phyloP scores from a whole-genome alignment of 1,140 invertebrate species.

The Alviniconcha marisindica region DNA sequence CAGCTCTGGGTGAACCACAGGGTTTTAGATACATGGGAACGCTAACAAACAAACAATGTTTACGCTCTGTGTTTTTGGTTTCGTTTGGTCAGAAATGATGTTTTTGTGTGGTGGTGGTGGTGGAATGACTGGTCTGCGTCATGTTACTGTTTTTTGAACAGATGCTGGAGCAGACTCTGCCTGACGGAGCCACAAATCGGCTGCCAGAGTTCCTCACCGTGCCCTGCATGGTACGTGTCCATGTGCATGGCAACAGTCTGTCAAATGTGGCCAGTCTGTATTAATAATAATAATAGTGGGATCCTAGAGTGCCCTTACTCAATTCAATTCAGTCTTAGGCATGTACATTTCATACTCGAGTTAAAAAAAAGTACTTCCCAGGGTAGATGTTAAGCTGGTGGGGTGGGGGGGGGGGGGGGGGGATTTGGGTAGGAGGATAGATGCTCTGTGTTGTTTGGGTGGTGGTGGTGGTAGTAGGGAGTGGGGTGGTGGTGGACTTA shows the following conservation, averaged over 20 bases:
- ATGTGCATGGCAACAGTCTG: background rate
- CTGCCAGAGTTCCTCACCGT: conserved; percentile 45
- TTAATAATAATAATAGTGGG: background rate
- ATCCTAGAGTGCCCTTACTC: background rate
- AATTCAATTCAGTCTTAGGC: too few relatives aligned
- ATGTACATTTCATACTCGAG: background rate
- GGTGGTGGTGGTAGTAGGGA: too few relatives aligned
- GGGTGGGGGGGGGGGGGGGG: too few relatives aligned
- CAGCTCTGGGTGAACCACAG: background rate
- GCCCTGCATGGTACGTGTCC: conserved; percentile 46
- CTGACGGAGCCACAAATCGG: conserved; percentile 51
- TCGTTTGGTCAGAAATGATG: background rate
- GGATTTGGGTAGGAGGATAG: too few relatives aligned
- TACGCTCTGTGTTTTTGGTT: too few relatives aligned
- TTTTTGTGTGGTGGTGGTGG: background rate
- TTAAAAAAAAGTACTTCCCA: too few relatives aligned
- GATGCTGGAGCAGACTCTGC: conserved; percentile 55
- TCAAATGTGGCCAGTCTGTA: background rate
- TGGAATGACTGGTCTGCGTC: background rate
- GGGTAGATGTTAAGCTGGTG: too few relatives aligned
- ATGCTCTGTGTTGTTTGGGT: too few relatives aligned
- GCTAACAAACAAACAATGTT: too few relatives aligned
- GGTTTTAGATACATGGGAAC: background rate
- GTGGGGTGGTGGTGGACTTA: too few relatives aligned
- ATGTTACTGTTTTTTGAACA: conserved; percentile 5